Conservation (phyloP, 2,113 vertebrate species). For the Orthonyx spaldingii region DNA sequence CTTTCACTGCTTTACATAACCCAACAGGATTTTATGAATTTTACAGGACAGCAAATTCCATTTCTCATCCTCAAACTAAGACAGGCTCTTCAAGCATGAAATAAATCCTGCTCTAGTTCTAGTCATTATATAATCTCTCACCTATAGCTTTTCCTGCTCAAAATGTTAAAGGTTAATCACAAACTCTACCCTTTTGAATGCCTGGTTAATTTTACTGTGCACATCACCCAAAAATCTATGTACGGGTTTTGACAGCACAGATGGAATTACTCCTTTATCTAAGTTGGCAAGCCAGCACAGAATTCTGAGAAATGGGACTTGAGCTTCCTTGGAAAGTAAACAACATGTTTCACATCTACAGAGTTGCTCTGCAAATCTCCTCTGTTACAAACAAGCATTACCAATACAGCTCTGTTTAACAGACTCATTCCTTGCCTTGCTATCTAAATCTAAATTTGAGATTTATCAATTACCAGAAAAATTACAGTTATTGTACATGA, state of each 20-base stretch:
- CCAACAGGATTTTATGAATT: neutral
- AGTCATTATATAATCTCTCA: conserved; percentile 15
- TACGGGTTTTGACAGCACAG: neutral
- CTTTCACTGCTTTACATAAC: neutral
- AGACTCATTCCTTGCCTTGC: neutral
- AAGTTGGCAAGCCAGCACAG: conserved; percentile 2
- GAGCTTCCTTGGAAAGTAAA: conserved; percentile 15
- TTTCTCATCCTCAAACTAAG: neutral
- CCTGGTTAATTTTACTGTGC: neutral
- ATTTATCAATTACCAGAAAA: neutral
- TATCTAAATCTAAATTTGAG: neutral
- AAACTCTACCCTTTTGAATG: neutral
- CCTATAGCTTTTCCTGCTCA: neutral
- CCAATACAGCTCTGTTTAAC: neutral
- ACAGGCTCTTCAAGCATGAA: conserved; percentile 15
- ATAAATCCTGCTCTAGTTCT: neutral
- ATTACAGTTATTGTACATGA: neutral
- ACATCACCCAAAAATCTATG: neutral
- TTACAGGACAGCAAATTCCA: conserved; percentile 31
- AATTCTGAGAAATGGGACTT: neutral
- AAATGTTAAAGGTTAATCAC: conserved; percentile 29
- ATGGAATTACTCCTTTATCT: neutral
- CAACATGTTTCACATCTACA: neutral
- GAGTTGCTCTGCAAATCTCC: neutral
- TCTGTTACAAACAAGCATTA: neutral